Evolutionary conservation across 2,888 invertebrate genomes (phyloP).

Genomic region (Plagodis dolabraria): DNA sequence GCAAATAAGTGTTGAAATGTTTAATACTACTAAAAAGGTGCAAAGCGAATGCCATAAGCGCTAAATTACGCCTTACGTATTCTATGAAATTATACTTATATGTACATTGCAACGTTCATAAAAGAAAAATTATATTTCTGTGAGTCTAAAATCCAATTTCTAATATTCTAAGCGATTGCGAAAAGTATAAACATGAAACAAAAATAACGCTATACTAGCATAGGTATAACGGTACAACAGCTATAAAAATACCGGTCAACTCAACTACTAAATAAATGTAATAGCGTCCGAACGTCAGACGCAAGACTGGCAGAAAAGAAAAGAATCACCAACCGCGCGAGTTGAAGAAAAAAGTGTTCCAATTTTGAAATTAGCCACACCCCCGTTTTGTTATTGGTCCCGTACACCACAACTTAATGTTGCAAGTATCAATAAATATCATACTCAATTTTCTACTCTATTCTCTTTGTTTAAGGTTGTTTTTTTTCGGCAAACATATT

Average conservation of each 20-base stretch:
- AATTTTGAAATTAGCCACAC: constrained; percentile 79
- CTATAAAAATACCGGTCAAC: constrained; percentile 21
- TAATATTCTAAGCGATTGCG: too few species aligned
- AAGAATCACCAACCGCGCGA: constrained; percentile 48
- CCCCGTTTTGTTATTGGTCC: constrained; percentile 77
- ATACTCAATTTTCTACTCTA: constrained; percentile 15
- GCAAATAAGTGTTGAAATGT: too few species aligned
- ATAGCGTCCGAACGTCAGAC: constrained; percentile 38
- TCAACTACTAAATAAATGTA: constrained; percentile 29
- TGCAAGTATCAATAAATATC: constrained; percentile 32
- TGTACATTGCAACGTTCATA: too few species aligned
- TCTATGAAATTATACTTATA: too few species aligned
- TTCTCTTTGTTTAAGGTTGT: constrained; percentile 1
- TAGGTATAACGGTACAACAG: neutral
- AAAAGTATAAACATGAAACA: too few species aligned
- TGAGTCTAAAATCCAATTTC: too few species aligned
- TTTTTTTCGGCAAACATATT: neutral
- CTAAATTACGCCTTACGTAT: too few species aligned
- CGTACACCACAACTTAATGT: constrained; percentile 41
- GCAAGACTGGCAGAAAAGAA: constrained; percentile 60
- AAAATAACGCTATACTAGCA: constrained; percentile 14
- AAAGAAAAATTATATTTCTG: too few species aligned
- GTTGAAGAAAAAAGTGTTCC: constrained; percentile 72
- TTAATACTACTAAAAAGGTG: too few species aligned
- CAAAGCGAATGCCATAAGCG: too few species aligned